Base-by-base conservation (phyloP, 2,888 invertebrate species). In the Drosophila anomelani region DNA sequence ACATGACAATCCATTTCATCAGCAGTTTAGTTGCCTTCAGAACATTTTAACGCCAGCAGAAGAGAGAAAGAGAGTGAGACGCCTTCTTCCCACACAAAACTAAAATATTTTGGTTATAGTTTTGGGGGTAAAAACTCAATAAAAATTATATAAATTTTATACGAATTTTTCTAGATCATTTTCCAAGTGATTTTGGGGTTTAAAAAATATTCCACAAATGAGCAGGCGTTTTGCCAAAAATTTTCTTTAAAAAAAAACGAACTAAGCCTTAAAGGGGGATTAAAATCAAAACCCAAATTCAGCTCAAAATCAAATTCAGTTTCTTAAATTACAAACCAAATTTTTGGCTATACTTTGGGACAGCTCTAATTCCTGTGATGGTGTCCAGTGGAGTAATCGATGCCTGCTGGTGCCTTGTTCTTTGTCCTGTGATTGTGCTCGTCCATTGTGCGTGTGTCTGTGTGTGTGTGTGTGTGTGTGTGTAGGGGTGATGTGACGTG, bases 1-100 rank as follows among this genome's bases (percentile, higher is more conserved):
- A 90, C 91, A 91, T 90, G 91, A 90, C 90, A 90, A 90, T 90
- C 89, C 91, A 90, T 89, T 88, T 90, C 91, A 90, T 91, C 90
- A 90, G 91, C 88, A 90, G 80, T 87, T 90, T 87, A 88, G 85
- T 84, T 84, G 87, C 89, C 89, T 81, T 88, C 76, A 74, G 73
- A 87, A 77, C 85, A 84, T 81, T 84, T 86, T 70, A 75, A 76
- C 63, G 73, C 47, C 68, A 68, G 38, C 32, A 38, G 12, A 23
- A 32, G 41, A 12, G 38, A 55, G 67, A 9, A 59, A 51, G 55
- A 7, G 58, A 20, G 20, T 20, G 20, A 1, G 20, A 20, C 3
- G 9, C 13, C 13, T 17, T 13, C 17, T 17, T 3, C 7, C 0
- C 3, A 12, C 5, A n/a, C 1, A n/a, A 6, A 43, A 20, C 20